Conservation (phyloP, 2,888 invertebrate genomes). For the Ornithoptera alexandrae region DNA sequence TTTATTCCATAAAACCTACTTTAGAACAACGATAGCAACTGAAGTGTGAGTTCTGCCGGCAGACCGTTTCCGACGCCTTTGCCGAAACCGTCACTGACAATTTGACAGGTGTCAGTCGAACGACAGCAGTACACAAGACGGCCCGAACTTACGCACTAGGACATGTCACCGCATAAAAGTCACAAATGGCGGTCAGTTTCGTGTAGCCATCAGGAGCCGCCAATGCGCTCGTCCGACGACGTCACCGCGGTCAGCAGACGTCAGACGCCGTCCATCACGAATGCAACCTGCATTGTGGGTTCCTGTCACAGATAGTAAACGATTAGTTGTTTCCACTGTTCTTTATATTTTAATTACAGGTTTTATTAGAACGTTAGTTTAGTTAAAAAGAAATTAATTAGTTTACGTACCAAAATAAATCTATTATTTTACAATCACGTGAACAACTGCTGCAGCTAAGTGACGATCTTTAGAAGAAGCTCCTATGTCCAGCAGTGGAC, state of each 20-base stretch:
- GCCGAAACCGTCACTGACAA: conserved; percentile 40
- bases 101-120: conserved; percentile 13
- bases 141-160: conserved; percentile 27
- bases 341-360: neutral
- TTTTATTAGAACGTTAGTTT: too few relatives aligned
- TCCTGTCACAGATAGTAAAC: conserved; percentile 47
- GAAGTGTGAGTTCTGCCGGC: conserved; percentile 36
- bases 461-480: too few relatives aligned
- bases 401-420: too few relatives aligned
- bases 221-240: conserved; percentile 37
- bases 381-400: too few relatives aligned
- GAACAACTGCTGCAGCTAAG: too few relatives aligned
- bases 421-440: too few relatives aligned
- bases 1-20: conserved; percentile 43
- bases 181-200: conserved; percentile 22
- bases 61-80: neutral
- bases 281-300: conserved; percentile 77
- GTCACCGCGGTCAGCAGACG: conserved; percentile 48
- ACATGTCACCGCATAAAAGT: conserved; percentile 18
- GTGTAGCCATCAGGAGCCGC: conserved; percentile 7
- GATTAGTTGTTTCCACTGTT: neutral
- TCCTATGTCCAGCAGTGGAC: too few relatives aligned
- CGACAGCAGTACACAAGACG: conserved; percentile 32
- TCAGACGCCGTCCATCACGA: conserved; percentile 77
- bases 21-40: conserved; percentile 56